These are phyloP conservation scores for Antechinus flavipes DNA, from an alignment of 2,113 vertebrate species.

Conservation along the genomic window DNA sequence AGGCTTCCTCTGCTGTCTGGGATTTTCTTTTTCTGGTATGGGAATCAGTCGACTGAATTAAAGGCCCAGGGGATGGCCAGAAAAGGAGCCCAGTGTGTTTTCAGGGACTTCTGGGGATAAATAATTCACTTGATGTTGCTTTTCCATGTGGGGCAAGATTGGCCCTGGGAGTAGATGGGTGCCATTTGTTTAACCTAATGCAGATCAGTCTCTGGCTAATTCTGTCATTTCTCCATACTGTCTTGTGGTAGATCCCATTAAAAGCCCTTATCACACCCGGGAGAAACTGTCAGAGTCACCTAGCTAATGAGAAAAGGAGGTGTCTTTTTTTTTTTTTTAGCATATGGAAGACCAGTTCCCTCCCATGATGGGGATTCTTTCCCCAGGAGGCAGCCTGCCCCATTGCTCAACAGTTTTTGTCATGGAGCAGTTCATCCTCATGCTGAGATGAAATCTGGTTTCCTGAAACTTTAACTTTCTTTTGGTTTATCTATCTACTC, in stretches of 20 bases:
- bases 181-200: background rate
- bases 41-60: background rate
- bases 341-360: background rate
- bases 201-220: background rate
- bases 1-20: background rate
- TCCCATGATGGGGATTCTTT: background rate
- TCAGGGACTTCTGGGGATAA: background rate
- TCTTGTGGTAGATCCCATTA: background rate
- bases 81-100: background rate
- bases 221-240: background rate
- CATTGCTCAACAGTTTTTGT: background rate
- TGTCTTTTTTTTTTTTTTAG: background rate
- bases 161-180: background rate
- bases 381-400: background rate
- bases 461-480: background rate
- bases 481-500: background rate
- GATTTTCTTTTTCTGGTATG: background rate
- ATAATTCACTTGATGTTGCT: background rate
- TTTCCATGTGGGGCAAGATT: background rate
- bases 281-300: background rate
- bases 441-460: background rate
- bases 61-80: background rate
- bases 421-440: background rate
- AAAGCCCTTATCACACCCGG: background rate
- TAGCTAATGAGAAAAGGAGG: background rate